A percentile compares a stretch with the other conserved stretches of the same genome.
Evolutionary conservation across 2,888 invertebrate species (phyloP).

Genomic region (Drosophila merina): DNA sequence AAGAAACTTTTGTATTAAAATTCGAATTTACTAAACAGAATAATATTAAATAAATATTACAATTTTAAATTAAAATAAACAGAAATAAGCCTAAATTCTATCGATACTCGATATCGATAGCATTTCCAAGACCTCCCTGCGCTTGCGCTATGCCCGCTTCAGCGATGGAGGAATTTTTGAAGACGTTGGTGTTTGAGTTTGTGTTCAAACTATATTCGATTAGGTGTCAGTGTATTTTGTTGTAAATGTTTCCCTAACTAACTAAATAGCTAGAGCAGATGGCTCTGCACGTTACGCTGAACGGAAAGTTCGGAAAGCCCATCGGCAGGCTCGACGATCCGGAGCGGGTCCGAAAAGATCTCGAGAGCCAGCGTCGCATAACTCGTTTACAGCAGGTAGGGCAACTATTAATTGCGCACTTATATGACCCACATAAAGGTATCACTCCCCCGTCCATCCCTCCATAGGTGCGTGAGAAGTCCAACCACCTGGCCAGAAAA

Average conservation of each 20-base stretch:
- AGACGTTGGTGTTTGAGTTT: slow-evolving; percentile 55
- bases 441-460: background rate
- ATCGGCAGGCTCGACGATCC: slow-evolving; percentile 81
- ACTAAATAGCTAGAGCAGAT: slow-evolving; percentile 75
- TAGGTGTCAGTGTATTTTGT: slow-evolving; percentile 9
- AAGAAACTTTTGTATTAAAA: background rate
- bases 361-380: slow-evolving; percentile 86
- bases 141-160: slow-evolving; percentile 50
- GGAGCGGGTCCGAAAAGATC: slow-evolving; percentile 85
- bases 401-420: slow-evolving; percentile 21
- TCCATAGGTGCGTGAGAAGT: slow-evolving; percentile 86
- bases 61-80: background rate
- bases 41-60: background rate
- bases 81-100: background rate
- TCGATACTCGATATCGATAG: background rate
- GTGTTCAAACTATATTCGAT: slow-evolving; percentile 35
- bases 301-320: slow-evolving; percentile 85
- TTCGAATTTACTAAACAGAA: no score
- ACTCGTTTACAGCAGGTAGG: slow-evolving; percentile 87
- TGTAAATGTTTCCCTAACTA: slow-evolving; percentile 26
- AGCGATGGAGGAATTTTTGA: slow-evolving; percentile 49
- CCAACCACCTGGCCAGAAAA: slow-evolving; percentile 86
- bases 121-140: slow-evolving; percentile 2
- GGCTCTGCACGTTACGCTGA: slow-evolving; percentile 87
- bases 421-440: slow-evolving; percentile 22